Evolutionary conservation across 2,797 vertebrate species (phyloP).

Genomic region (Crenuchus spilurus): DNA sequence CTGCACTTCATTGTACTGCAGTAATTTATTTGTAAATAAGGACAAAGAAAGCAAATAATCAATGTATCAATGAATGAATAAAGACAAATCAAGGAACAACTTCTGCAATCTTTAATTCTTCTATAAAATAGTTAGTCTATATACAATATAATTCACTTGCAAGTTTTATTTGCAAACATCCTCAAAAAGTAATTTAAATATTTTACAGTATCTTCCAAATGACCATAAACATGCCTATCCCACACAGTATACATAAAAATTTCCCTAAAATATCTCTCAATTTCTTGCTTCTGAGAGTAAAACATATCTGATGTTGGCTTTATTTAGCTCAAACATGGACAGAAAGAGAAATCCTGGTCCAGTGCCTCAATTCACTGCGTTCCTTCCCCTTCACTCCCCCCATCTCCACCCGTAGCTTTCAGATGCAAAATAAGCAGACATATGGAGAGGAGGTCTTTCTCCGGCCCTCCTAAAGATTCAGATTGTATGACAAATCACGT

Average conservation of each 20-base stretch:
- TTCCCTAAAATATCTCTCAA: constrained; percentile 8
- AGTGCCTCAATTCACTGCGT: constrained; percentile 50
- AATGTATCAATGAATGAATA: background rate
- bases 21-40: background rate
- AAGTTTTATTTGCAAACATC: background rate
- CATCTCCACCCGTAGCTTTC: constrained; percentile 76
- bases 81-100: background rate
- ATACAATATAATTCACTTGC: no score
- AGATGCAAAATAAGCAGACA: constrained; percentile 90
- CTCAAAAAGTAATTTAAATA: background rate
- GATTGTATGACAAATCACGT: constrained; percentile 95
- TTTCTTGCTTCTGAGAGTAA: constrained; percentile 17
- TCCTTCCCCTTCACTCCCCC: constrained; percentile 50
- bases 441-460: constrained; percentile 86
- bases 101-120: background rate
- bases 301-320: constrained; percentile 40
- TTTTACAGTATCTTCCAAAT: background rate
- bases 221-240: background rate
- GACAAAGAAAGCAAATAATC: background rate
- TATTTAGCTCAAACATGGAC: constrained; percentile 25
- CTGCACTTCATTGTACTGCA: background rate
- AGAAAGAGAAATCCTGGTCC: constrained; percentile 48
- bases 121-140: no score
- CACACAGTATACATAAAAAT: background rate
- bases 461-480: constrained; percentile 88